A percentile compares a stretch with the other conserved stretches of the same genome.
These are phyloP conservation scores for Bolinopsis microptera DNA, from an alignment of 37 sponge, comb jelly and placozoan species.

Conservation along the genomic window DNA sequence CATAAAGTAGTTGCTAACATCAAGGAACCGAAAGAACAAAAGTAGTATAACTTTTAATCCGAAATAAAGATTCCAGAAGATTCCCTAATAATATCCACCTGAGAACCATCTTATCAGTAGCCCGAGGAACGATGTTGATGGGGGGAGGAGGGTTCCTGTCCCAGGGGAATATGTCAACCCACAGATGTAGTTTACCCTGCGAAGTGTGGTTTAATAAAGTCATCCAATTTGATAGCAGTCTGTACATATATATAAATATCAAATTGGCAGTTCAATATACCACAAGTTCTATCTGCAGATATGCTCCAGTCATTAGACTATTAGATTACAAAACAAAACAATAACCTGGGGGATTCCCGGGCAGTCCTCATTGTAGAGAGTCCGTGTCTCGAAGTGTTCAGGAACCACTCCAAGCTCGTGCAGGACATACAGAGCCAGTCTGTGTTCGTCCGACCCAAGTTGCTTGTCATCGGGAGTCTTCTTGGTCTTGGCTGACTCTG, in stretches of 20 bases:
- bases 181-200: conserved; percentile 91
- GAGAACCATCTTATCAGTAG: conserved; percentile 71
- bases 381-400: conserved; percentile 92
- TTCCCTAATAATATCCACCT: too few species aligned
- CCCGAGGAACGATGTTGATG: conserved; percentile 83
- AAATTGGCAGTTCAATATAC: too few species aligned
- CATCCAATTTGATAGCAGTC: too few species aligned
- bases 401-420: conserved; percentile 79
- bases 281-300: too few species aligned
- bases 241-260: too few species aligned
- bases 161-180: conserved; percentile 96
- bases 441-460: conserved; percentile 77
- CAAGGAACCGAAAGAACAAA: too few species aligned
- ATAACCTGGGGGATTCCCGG: conserved; percentile 82
- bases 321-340: background rate
- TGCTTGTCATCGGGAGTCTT: conserved; percentile 33
- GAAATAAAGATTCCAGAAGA: too few species aligned
- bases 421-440: conserved; percentile 88
- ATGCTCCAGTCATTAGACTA: too few species aligned
- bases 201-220: too few species aligned
- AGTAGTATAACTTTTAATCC: too few species aligned
- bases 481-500: background rate
- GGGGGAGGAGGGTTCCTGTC: conserved; percentile 77
- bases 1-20: background rate
- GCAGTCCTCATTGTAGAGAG: conserved; percentile 86